Conservation (phyloP, 2,888 invertebrate genomes). For the Eutolmus rufibarbis region DNA sequence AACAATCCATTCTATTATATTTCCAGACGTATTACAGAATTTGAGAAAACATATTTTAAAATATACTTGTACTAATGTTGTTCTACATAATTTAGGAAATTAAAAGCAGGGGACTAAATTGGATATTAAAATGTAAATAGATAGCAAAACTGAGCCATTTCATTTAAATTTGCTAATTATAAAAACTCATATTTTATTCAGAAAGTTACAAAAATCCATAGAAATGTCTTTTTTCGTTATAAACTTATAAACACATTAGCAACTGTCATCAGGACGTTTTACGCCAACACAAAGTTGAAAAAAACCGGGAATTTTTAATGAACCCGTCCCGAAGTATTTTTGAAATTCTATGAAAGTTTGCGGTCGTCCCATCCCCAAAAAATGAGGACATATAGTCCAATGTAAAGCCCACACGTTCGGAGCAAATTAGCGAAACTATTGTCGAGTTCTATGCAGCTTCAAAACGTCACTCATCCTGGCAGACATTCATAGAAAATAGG, state of each 20-base stretch:
- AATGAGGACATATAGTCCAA: neutral
- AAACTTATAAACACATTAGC: neutral
- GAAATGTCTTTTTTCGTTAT: neutral
- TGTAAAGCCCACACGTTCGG: neutral
- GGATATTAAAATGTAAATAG: too few species aligned
- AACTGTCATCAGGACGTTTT: neutral
- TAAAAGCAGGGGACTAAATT: too few species aligned
- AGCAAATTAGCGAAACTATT: neutral
- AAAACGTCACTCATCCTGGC: neutral
- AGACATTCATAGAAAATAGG: neutral
- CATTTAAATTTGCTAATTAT: too few species aligned
- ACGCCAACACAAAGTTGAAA: neutral
- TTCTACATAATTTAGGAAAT: too few species aligned
- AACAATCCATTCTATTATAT: too few species aligned
- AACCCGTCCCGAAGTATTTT: neutral
- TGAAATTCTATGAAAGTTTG: neutral
- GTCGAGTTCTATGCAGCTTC: neutral
- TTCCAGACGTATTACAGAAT: too few species aligned
- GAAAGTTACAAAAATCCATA: neutral
- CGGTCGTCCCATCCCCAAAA: neutral
- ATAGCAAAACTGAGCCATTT: too few species aligned
- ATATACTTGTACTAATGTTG: too few species aligned
- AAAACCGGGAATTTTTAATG: neutral
- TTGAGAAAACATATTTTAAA: too few species aligned
- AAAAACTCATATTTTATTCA: neutral